Evolutionary conservation across 1,140 invertebrate genomes (phyloP).

Genomic region (Palaemon carinicauda): DNA sequence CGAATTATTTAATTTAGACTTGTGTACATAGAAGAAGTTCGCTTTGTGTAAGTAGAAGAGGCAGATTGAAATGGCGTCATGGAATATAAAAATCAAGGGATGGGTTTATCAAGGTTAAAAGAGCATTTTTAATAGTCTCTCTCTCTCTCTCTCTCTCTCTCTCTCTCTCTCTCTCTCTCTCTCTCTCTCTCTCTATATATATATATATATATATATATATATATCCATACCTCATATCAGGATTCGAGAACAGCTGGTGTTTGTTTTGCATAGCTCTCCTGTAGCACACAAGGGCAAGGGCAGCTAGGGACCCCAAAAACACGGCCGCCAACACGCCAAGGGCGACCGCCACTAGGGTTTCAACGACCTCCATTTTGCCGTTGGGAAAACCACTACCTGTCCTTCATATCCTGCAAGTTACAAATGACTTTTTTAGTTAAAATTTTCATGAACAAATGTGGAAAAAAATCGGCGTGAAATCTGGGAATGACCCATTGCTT

Average conservation of each 20-base stretch:
- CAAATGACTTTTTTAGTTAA: no score
- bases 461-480: no score
- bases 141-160: not conserved
- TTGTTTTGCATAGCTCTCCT: slow-evolving; percentile 1
- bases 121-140: no score
- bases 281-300: slow-evolving; percentile 31
- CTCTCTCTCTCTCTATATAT: not conserved
- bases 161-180: not conserved
- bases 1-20: no score
- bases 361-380: slow-evolving; percentile 32
- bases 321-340: slow-evolving; percentile 35
- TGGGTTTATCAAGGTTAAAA: no score
- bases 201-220: no score
- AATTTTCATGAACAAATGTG: no score
- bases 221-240: slow-evolving; percentile 35
- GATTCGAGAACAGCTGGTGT: slow-evolving; percentile 31
- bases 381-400: not conserved
- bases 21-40: no score
- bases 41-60: no score
- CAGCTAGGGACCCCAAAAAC: slow-evolving; percentile 41
- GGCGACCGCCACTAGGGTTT: slow-evolving; percentile 30
- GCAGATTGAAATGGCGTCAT: no score
- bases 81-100: not conserved
- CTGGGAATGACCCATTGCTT: no score
- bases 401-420: no score